Evolutionary conservation across 2,797 vertebrate genomes (phyloP).

Genomic region (Characodon lateralis): DNA sequence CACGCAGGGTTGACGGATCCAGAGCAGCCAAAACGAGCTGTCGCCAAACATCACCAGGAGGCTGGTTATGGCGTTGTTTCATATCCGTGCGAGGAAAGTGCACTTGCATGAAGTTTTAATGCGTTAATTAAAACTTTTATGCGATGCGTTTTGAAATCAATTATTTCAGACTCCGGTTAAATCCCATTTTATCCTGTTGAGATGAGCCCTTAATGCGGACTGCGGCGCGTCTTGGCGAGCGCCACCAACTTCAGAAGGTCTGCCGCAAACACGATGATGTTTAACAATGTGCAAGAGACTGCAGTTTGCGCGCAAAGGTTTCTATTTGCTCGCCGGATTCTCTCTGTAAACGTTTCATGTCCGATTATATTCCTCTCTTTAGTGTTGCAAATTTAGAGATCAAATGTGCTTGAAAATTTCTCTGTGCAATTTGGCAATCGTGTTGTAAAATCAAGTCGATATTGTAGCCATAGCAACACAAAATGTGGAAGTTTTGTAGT

Average conservation of each 20-base stretch:
- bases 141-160: slow-evolving; percentile 66
- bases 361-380: slow-evolving; percentile 47
- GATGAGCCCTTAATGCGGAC: slow-evolving; percentile 50
- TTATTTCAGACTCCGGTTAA: slow-evolving; percentile 65
- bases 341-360: slow-evolving; percentile 40
- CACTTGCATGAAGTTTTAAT: slow-evolving; percentile 76
- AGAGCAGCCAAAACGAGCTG: slow-evolving; percentile 53
- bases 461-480: slow-evolving; percentile 37
- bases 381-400: slow-evolving; percentile 62
- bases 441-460: slow-evolving; percentile 25
- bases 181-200: slow-evolving; percentile 61
- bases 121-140: slow-evolving; percentile 77
- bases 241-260: slow-evolving; percentile 62
- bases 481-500: slow-evolving; percentile 28
- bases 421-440: slow-evolving; percentile 60
- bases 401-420: slow-evolving; percentile 69
- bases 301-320: slow-evolving; percentile 26
- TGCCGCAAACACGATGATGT: slow-evolving; percentile 51
- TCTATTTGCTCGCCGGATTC: slow-evolving; percentile 31
- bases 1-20: slow-evolving; percentile 56
- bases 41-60: slow-evolving; percentile 58
- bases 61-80: slow-evolving; percentile 46
- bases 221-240: slow-evolving; percentile 41
- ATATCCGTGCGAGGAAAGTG: slow-evolving; percentile 42
- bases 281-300: slow-evolving; percentile 46